These are phyloP conservation scores for Mormyrops boulengeri DNA, from an alignment of 2,797 vertebrate genomes.

Conservation along the genomic window DNA sequence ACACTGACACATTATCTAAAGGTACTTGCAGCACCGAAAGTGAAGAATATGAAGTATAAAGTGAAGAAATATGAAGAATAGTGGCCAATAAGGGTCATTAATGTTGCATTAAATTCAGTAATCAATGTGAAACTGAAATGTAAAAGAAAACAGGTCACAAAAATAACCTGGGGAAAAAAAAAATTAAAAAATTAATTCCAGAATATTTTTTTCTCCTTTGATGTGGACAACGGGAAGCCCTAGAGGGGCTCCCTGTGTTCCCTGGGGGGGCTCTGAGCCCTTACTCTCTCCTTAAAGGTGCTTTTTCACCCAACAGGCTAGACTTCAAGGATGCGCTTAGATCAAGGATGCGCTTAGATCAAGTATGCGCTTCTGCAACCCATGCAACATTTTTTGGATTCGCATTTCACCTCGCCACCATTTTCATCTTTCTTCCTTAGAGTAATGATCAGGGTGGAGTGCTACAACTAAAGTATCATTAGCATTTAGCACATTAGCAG, in stretches of 20 bases:
- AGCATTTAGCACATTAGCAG: not conserved
- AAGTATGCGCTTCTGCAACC: not conserved
- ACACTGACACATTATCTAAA: not conserved
- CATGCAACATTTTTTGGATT: not conserved
- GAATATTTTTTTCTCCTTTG: not conserved
- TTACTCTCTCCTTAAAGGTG: not conserved
- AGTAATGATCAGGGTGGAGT: not conserved
- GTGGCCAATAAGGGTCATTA: not conserved
- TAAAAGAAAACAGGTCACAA: not conserved
- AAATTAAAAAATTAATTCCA: not conserved
- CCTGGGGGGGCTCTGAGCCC: not conserved
- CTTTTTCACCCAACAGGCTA: not conserved
- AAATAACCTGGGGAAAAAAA: not conserved
- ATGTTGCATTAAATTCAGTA: not conserved
- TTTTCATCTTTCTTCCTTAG: not conserved
- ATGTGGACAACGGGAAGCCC: not conserved
- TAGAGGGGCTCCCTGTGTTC: not conserved
- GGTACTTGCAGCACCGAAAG: not conserved
- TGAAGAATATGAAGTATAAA: no score
- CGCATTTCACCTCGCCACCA: not conserved
- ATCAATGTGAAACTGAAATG: not conserved
- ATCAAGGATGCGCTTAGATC: not conserved
- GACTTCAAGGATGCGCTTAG: not conserved
- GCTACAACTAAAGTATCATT: not conserved
- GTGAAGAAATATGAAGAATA: not conserved